A percentile compares a stretch with the other conserved stretches of the same genome.
These are phyloP conservation scores for Dynastes grantii DNA, from an alignment of 2,888 invertebrate genomes.

Conservation along the genomic window DNA sequence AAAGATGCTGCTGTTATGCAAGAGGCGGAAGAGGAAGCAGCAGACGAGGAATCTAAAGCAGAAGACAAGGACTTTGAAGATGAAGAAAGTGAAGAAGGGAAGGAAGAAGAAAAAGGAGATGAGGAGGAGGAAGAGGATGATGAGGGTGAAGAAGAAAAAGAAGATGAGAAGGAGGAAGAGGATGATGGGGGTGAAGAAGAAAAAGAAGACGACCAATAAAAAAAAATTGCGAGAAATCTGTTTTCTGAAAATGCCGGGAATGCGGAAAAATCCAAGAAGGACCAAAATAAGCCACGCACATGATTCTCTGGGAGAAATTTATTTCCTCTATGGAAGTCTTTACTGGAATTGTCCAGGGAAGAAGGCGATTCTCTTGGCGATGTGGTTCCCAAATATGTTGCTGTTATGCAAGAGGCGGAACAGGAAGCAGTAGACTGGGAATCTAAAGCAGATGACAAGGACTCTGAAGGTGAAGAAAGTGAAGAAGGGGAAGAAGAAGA, in stretches of 20 bases:
- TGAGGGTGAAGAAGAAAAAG: slow-evolving; percentile 59
- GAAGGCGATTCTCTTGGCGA: slow-evolving; percentile 90
- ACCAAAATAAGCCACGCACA: slow-evolving; percentile 82
- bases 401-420: slow-evolving; percentile 63
- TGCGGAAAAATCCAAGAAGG: slow-evolving; percentile 55
- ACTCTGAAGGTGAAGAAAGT: slow-evolving; percentile 55
- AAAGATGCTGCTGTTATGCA: slow-evolving; percentile 62
- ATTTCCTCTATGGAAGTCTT: slow-evolving; percentile 86
- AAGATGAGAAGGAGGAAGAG: slow-evolving; percentile 53
- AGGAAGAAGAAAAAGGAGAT: slow-evolving; percentile 51
- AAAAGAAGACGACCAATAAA: slow-evolving; percentile 21
- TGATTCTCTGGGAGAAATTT: slow-evolving; percentile 91
- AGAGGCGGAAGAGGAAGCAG: slow-evolving; percentile 69
- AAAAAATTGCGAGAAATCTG: slow-evolving; percentile 50
- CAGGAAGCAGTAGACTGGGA: slow-evolving; percentile 73
- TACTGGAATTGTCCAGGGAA: slow-evolving; percentile 86
- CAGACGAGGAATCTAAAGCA: slow-evolving; percentile 72
- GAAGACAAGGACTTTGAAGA: slow-evolving; percentile 58
- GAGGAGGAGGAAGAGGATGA: slow-evolving; percentile 58
- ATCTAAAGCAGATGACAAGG: slow-evolving; percentile 65
- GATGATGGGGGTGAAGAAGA: no score
- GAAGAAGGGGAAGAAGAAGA: slow-evolving; percentile 53
- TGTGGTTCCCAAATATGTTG: slow-evolving; percentile 73
- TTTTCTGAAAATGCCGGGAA: slow-evolving; percentile 54
- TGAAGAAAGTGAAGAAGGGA: slow-evolving; percentile 53